Evolutionary conservation across 2,797 vertebrate species (phyloP).

Genomic region (Acipenser ruthenus): DNA sequence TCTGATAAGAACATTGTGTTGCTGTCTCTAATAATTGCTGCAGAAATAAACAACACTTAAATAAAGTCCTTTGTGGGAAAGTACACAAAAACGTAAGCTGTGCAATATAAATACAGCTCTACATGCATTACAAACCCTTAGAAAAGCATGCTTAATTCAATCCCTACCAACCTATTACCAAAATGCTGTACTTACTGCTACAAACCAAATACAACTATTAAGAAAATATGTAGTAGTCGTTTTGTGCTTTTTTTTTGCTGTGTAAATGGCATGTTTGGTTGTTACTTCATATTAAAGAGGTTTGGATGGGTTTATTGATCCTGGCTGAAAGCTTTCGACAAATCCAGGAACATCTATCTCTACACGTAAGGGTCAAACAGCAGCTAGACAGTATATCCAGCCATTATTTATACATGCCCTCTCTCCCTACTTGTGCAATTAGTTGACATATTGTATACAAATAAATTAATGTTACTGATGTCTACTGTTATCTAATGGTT

Average conservation of each 20-base stretch:
- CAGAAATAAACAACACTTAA: background rate
- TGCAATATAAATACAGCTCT: background rate
- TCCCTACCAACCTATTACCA: too few species aligned
- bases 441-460: too few species aligned
- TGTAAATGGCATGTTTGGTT: constrained; percentile 2
- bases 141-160: too few species aligned
- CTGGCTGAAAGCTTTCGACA: constrained; percentile 26
- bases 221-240: too few species aligned
- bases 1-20: background rate
- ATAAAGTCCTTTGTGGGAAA: background rate
- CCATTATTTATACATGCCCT: constrained; percentile 20
- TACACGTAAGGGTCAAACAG: constrained; percentile 1
- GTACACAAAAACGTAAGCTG: background rate
- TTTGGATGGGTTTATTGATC: constrained; percentile 29
- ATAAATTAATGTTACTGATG: too few species aligned
- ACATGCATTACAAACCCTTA: too few species aligned
- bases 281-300: constrained; percentile 14
- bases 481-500: too few species aligned
- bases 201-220: too few species aligned
- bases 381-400: constrained; percentile 17
- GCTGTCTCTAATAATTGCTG: background rate
- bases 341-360: constrained; percentile 20
- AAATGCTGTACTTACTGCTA: too few species aligned
- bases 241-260: background rate
- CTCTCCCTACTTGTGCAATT: constrained; percentile 1